Conservation (phyloP, 2,888 invertebrate genomes). For the Griposia aprilina region DNA sequence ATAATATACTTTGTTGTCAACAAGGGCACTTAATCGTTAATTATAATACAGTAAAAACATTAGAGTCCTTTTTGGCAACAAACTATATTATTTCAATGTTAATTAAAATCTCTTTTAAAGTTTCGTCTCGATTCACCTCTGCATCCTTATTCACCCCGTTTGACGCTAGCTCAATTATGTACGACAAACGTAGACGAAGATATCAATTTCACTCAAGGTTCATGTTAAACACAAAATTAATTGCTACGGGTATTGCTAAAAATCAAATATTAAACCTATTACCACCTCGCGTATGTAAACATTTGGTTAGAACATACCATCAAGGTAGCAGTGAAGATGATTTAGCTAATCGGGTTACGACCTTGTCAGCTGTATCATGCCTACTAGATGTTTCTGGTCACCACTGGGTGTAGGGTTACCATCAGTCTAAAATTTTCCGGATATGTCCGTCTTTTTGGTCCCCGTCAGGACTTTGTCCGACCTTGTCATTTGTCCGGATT, state of each 20-base stretch:
- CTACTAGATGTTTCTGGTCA: constrained; percentile 21
- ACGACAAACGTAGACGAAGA: not conserved
- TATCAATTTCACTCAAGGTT: constrained; percentile 11
- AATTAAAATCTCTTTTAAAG: too few relatives aligned
- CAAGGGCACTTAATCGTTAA: too few relatives aligned
- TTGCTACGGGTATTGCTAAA: constrained; percentile 36
- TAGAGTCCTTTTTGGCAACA: too few relatives aligned
- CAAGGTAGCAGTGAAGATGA: constrained; percentile 62
- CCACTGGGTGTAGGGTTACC: too few relatives aligned
- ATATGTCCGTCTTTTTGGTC: not conserved
- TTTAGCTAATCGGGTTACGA: constrained; percentile 70
- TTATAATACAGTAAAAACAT: too few relatives aligned
- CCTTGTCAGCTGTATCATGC: constrained; percentile 26
- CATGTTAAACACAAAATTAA: constrained; percentile 24
- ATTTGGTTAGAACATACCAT: constrained; percentile 60
- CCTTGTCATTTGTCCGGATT: too few relatives aligned
- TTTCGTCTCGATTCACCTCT: too few relatives aligned
- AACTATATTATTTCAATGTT: too few relatives aligned
- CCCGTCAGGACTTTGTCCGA: not conserved
- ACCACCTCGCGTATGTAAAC: constrained; percentile 46
- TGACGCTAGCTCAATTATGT: not conserved
- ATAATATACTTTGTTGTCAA: too few relatives aligned
- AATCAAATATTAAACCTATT: constrained; percentile 36
- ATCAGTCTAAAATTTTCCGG: not conserved
- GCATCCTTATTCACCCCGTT: too few relatives aligned